Conservation (phyloP, 2,888 invertebrate genomes). For the Hemaris fuciformis region DNA sequence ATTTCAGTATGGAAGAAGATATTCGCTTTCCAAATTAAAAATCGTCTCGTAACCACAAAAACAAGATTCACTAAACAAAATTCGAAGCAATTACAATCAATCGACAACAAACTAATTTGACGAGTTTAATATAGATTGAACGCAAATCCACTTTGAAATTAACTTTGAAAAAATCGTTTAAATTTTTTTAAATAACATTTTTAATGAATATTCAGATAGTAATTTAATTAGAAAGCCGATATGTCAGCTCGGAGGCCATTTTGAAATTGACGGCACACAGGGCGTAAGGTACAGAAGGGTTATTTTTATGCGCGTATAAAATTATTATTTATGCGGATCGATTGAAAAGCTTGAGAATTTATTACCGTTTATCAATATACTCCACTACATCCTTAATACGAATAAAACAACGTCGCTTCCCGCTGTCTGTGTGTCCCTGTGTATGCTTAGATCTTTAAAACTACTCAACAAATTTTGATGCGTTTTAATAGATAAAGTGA, state of each 20-base stretch:
- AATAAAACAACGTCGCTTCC: too few species aligned
- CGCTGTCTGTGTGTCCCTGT: too few species aligned
- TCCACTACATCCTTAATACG: too few species aligned
- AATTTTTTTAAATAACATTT: slow-evolving; percentile 8
- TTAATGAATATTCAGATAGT: slow-evolving; percentile 10
- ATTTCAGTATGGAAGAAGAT: too few species aligned
- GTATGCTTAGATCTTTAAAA: too few species aligned
- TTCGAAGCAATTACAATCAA: not conserved
- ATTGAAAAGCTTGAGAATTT: too few species aligned
- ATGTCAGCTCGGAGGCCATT: slow-evolving; percentile 2
- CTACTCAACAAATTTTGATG: too few species aligned
- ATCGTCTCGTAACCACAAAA: too few species aligned
- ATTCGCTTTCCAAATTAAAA: too few species aligned
- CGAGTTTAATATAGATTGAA: not conserved
- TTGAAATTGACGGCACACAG: slow-evolving; percentile 2
- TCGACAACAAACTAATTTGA: not conserved
- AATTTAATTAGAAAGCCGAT: slow-evolving; percentile 15
- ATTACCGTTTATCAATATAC: too few species aligned
- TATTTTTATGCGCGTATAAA: not conserved
- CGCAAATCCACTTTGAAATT: not conserved
- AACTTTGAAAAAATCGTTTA: slow-evolving; percentile 6
- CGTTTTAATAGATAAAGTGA: too few species aligned
- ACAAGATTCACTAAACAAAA: not conserved
- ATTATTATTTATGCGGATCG: not conserved
- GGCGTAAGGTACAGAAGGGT: not conserved